Base-by-base conservation (phyloP, 1,140 invertebrate genomes). In the Drosophila triauraria region DNA sequence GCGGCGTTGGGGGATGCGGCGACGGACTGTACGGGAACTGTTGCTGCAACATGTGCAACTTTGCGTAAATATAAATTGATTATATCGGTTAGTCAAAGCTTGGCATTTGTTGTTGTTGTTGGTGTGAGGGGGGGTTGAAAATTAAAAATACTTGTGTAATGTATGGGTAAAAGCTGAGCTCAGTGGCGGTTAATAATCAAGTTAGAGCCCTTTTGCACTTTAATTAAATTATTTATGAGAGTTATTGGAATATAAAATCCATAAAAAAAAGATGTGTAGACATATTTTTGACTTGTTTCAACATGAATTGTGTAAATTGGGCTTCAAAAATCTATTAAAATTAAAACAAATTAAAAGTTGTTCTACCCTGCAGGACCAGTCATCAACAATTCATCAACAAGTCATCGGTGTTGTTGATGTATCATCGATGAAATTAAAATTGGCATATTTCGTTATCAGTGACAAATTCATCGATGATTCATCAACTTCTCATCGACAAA, bases 11-110 rank as follows among this genome's bases (percentile, higher is more conserved):
- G 63, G 91, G 91, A 80, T 92, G 92, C 59, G 92, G 92, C 65
- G 92, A 92, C 32, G 92, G 92, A 84, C 92, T 93, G 69, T 93
- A 93, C 77, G 92, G 92, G 80, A 93, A 93, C 80, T 91, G 91
- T 88, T 91, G 92, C 91, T 93, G 92, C 80, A 93, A 92, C 80
- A 93, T 91, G 80, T 92, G 91, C 87, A 92, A 92, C 91, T 92
- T 59, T 68, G 88, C 69, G 80, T 90, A 91, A 91, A 91, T 76
- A 91, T 74, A 88, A 78, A 90, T 90, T 75, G 54, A 38, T 78
- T 90, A 71, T 69, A 46, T 78, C 27, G 77, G 83, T 88, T 88
- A 88, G 84, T 87, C 42, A 80, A 62, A 76, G 78, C 64, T 56
- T 71, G 59, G 60, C 78, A 70, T 46, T 58, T 58, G 56, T n/a